Base-by-base conservation (phyloP, 2,888 invertebrate genomes). In the Platerodrilus igneus region DNA sequence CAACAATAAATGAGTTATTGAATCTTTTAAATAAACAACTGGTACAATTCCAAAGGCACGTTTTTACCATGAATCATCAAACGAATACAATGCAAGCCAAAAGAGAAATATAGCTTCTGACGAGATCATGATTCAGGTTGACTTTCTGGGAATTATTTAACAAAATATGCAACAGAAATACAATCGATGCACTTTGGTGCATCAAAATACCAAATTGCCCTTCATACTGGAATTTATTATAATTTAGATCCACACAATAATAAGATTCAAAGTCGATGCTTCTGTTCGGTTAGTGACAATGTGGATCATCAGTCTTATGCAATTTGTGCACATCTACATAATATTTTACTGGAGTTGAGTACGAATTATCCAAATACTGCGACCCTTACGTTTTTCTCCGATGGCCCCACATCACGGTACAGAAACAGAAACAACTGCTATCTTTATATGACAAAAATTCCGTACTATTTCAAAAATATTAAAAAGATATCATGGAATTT, bases 341-440 rank as follows among this genome's bases (percentile, higher is more conserved):
- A 22, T 21, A 18, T 37, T 3, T 28, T 42, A 9, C 6, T 18
- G 13, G 31, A 26, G 13, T 22, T 41, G 10, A 13, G 30, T 14
- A 16, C 17, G 9, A 16, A 15, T 4, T 37, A 33, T 30, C 33
- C 29, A 20, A 27, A 30, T 14, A 21, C 28, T 28, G 5, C 23
- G 11, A 30, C 17, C 7, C 6, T 44, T n/a, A 26, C 31, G 7
- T 35, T 40, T 22, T 40, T 41, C 21, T 41, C 44, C 3, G 40
- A 41, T 37, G 44, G 40, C 4, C 40, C 44, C 9, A 41, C 40
- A 16, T 41, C 44, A 1, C 45, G 37, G 22, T 37, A 45, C 19
- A 22, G 30, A 9, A 45, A 45, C 28, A 19, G 35, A 16, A 27
- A 14, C 13, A 43, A 43, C 25, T 13, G 25, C 9, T 34, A 29